phyloP scores from a whole-genome alignment of 2,888 invertebrate genomes.

The Aricia artaxerxes region DNA sequence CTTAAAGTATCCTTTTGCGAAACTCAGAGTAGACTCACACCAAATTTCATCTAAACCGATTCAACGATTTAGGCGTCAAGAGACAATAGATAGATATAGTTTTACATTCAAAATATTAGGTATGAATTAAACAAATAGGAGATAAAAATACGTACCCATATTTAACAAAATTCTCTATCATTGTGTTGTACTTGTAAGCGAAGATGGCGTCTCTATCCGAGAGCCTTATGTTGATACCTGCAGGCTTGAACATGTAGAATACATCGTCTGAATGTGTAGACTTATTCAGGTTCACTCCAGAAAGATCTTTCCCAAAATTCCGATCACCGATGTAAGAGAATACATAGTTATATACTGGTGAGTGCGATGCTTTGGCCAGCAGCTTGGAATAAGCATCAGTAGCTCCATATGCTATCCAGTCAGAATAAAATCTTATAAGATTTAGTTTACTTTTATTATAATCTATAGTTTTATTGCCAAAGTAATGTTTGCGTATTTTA shows the following conservation, averaged over 20 bases:
- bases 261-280: conserved; percentile 68
- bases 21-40: neutral
- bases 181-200: conserved; percentile 59
- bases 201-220: conserved; percentile 52
- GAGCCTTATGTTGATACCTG: conserved; percentile 52
- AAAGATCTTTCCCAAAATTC: conserved; percentile 58
- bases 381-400: conserved; percentile 57
- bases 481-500: conserved; percentile 60
- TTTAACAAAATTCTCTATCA: conserved; percentile 70
- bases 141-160: conserved; percentile 52
- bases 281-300: conserved; percentile 50
- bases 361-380: conserved; percentile 52
- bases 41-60: neutral
- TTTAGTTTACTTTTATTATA: conserved; percentile 44
- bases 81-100: no score
- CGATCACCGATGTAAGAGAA: conserved; percentile 64
- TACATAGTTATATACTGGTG: conserved; percentile 63
- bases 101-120: no score
- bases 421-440: conserved; percentile 60
- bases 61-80: no score
- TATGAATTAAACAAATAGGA: neutral
- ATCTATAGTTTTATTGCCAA: conserved; percentile 51
- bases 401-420: conserved; percentile 61
- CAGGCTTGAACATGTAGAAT: conserved; percentile 70
- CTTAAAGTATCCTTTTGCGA: no score